phyloP scores from a whole-genome alignment of 2,888 invertebrate species.

The Andrena trimmerana region DNA sequence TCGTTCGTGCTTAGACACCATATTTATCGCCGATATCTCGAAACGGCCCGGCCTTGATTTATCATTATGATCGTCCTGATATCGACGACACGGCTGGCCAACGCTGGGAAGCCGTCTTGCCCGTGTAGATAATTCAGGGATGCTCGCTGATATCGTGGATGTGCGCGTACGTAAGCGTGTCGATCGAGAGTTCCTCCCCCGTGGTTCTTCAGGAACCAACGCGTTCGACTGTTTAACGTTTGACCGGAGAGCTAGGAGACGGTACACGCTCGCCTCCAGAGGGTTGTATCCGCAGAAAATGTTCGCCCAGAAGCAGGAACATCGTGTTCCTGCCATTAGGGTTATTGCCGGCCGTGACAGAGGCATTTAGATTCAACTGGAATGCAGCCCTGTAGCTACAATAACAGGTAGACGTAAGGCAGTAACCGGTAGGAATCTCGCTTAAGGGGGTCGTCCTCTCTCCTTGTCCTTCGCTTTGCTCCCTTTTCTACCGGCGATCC shows the following conservation, averaged over 20 bases:
- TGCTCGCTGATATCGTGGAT: constrained; percentile 16
- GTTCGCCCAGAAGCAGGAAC: constrained; percentile 67
- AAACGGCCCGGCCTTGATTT: constrained; percentile 43
- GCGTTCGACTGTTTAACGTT: background rate
- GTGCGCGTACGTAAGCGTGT: background rate
- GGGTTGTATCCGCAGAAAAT: constrained; percentile 30
- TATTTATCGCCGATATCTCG: constrained; percentile 55
- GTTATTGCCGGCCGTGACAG: constrained; percentile 77
- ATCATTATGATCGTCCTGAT: constrained; percentile 49
- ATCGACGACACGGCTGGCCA: constrained; percentile 23
- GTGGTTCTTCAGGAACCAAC: background rate
- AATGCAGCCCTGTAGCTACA: constrained; percentile 67
- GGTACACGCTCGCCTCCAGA: constrained; percentile 8
- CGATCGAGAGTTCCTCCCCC: constrained; percentile 10
- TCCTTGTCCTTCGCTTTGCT: constrained; percentile 27
- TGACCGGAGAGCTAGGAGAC: background rate
- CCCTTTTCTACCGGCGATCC: constrained; percentile 38
- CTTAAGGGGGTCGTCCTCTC: constrained; percentile 65
- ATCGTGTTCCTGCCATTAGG: constrained; percentile 74
- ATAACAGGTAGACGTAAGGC: constrained; percentile 66
- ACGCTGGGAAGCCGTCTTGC: constrained; percentile 2
- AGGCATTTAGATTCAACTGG: constrained; percentile 76
- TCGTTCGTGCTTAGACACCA: constrained; percentile 6
- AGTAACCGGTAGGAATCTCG: constrained; percentile 73
- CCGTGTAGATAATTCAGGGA: constrained; percentile 23